Conservation (phyloP, 2,888 invertebrate genomes). For the Nemotelus nigrinus region DNA sequence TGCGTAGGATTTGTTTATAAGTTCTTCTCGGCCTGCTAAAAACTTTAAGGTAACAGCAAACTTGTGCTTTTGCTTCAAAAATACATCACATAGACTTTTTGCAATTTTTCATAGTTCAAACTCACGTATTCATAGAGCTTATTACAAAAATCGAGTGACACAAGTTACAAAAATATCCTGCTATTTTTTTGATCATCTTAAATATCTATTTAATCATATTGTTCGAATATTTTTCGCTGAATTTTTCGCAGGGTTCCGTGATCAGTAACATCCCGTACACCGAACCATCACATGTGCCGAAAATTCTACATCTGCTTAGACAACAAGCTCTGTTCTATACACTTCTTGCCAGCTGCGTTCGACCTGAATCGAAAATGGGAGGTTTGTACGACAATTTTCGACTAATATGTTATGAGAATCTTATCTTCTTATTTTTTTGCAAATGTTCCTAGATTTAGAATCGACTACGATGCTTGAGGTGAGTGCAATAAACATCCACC, state of each 20-base stretch:
- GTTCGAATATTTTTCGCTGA: no score
- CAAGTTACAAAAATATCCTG: no score
- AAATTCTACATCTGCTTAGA: conserved; percentile 83
- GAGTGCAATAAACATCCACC: conserved; percentile 87
- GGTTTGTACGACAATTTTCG: conserved; percentile 66
- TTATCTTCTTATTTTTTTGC: neutral
- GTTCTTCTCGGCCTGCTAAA: no score
- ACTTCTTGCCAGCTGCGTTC: conserved; percentile 86
- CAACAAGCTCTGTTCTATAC: conserved; percentile 94
- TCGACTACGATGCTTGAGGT: conserved; percentile 86
- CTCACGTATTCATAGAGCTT: no score
- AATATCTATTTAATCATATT: no score
- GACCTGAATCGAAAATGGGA: conserved; percentile 78
- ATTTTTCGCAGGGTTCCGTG: conserved; percentile 56
- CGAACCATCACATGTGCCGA: conserved; percentile 91
- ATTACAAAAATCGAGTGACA: no score
- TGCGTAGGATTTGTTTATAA: no score
- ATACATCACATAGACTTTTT: no score
- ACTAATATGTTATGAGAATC: neutral
- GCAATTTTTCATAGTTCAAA: no score
- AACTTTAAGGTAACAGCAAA: no score
- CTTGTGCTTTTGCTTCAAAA: no score
- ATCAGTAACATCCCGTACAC: conserved; percentile 85
- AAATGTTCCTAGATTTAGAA: conserved; percentile 62
- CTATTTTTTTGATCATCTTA: no score